Evolutionary conservation across 2,113 vertebrate species (phyloP), one percentile per base, ranked within the genome.

Genomic region (Sinocyclocheilus anshuiensis): DNA sequence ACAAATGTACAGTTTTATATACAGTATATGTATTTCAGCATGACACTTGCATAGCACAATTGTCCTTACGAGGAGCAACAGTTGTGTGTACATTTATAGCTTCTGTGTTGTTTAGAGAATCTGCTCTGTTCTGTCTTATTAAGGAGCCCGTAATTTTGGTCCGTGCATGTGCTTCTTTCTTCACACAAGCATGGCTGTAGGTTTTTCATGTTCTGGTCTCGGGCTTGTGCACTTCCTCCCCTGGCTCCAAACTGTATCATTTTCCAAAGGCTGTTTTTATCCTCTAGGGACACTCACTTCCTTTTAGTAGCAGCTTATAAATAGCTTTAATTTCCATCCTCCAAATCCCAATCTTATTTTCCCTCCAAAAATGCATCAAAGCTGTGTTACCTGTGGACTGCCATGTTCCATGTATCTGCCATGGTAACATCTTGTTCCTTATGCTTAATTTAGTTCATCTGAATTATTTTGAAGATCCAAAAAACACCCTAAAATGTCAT

Each of bases 221-320:
- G 91, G 90, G 93, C 90, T 88, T 89, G 72, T 77, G 16, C 89
- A 90, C 91, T 94, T 94, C 94, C 93, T 94, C 87, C 91, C 84
- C 90, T 94, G 93, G 93, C 94, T 93, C 90, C 88, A 69, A 90
- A 90, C 92, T 94, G 92, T 94, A 94, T 95, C 92, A 93, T 94
- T 95, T 94, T 94, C 93, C 93, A 88, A 33, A 93, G 92, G 93
- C 94, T 92, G 89, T 90, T 90, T 93, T 93, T 92, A 94, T 92
- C 90, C 94, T 91, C 93, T 65, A 53, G 93, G 93, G 94, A 94
- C 84, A 84, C 88, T 91, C 88, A 92, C 94, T 94, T 95, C 94
- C 95, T 95, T 90, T 90, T 92, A 94, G 92, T 90, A 91, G 89
- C 85, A 57, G 82, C 84, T 93, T 95, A 95, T 94, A 94, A 95